Percentiles rank a stretch among this genome's conserved stretches.
Conservation (phyloP, 2,888 invertebrate species). For the Dasysyrphus albostriatus region DNA sequence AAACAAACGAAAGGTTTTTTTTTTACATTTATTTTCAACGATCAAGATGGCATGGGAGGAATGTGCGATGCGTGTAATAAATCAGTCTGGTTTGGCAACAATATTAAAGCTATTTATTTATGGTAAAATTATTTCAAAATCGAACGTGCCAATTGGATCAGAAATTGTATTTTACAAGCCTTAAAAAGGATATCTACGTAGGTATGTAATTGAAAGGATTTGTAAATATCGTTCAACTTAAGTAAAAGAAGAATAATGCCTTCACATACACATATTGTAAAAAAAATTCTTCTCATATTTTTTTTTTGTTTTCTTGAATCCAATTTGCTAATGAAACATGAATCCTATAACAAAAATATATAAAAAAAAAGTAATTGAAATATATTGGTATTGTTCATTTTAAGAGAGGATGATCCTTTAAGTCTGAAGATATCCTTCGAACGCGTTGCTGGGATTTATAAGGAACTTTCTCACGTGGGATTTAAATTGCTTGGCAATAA, state of each 20-base stretch:
- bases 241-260: not conserved
- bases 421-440: too few species aligned
- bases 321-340: slow-evolving; percentile 16
- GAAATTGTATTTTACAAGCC: slow-evolving; percentile 16
- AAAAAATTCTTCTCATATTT: not conserved
- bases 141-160: slow-evolving; percentile 57
- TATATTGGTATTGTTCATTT: not conserved
- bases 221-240: not conserved
- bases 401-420: too few species aligned
- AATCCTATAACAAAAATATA: not conserved
- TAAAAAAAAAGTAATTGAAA: not conserved
- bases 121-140: slow-evolving; percentile 54
- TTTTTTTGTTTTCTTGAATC: not conserved
- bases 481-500: too few species aligned
- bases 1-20: slow-evolving; percentile 1
- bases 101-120: slow-evolving; percentile 50
- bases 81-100: slow-evolving; percentile 33
- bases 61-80: slow-evolving; percentile 9
- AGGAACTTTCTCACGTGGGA: too few species aligned
- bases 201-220: slow-evolving; percentile 16
- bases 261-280: not conserved
- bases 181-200: slow-evolving; percentile 11
- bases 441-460: too few species aligned
- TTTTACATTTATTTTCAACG: not conserved
- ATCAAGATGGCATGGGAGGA: not conserved